phyloP scores from a whole-genome alignment of 1,140 invertebrate species.

The Spodoptera litura region DNA sequence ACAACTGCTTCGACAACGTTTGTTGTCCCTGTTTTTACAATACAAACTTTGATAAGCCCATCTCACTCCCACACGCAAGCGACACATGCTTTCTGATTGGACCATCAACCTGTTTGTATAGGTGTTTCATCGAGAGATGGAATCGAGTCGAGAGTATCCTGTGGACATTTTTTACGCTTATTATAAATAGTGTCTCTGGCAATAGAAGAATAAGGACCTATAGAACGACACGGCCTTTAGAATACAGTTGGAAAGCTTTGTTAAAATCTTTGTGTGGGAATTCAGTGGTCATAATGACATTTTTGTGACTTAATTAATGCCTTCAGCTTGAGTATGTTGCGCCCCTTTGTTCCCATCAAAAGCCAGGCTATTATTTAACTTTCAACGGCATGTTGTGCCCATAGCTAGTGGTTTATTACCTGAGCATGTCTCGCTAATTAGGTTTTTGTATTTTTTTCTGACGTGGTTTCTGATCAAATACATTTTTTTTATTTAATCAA shows the following conservation, averaged over 20 bases:
- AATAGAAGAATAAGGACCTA: conserved; percentile 24
- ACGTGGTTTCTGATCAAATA: not conserved
- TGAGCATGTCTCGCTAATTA: conserved; percentile 19
- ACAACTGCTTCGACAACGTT: conserved; percentile 37
- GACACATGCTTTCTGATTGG: conserved; percentile 57
- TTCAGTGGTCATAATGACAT: conserved; percentile 47
- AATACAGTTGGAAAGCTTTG: conserved; percentile 30
- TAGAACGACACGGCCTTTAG: conserved; percentile 29
- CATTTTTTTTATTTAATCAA: too few species aligned
- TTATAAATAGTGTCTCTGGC: conserved; percentile 36
- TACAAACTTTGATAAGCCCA: conserved; percentile 32
- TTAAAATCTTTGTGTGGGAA: conserved; percentile 53
- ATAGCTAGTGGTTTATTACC: conserved; percentile 10
- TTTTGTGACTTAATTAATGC: conserved; percentile 58
- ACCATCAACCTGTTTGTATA: conserved; percentile 67
- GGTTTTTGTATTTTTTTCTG: conserved; percentile 4
- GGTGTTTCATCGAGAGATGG: conserved; percentile 59
- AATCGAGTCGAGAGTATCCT: conserved; percentile 37
- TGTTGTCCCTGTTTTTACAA: conserved; percentile 50
- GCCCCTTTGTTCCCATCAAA: conserved; percentile 39
- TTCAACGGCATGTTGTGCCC: conserved; percentile 12
- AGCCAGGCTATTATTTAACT: conserved; percentile 18
- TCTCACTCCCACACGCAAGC: conserved; percentile 47
- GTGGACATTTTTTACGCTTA: conserved; percentile 32
- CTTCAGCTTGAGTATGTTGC: conserved; percentile 17